Evolutionary conservation across 1,140 invertebrate genomes (phyloP), one percentile per base, ranked within the genome.

Genomic region (Meloidogyne hapla): DNA sequence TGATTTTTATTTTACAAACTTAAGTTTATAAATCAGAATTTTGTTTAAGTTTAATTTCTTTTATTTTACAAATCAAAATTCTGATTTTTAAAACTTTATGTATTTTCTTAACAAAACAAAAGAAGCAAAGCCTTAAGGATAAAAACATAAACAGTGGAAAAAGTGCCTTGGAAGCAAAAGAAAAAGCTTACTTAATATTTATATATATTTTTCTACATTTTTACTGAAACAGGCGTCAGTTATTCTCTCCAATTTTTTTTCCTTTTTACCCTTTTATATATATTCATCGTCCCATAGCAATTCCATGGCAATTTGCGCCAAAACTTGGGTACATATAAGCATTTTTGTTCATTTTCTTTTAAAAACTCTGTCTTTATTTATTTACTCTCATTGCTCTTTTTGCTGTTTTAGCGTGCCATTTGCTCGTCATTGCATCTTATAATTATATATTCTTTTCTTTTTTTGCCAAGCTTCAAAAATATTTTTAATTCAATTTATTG

Each of bases 291-390:
- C 48, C 56, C 42, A 26, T 56, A 40, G 56, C 56, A 73, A 73
- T 73, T 73, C 71, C 71, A 73, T 73, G 71, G 71, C 71, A 73
- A 73, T 73, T 73, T 73, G 56, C 71, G 71, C 56, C n/a, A 56
- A 56, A 56, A 56, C 48, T 56, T 56, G 48, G n/a, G 48, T 56
- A 33, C 33, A 33, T 33, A 56, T 56, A 56, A 56, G 48, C 48
- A 56, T 56, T 56, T 48, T 56, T 56, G 48, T 56, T n/a, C 18
- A n/a, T 48, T 33, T 33, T 68, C 45, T 68, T n/a, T 61, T 63
- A 38, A 61, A 73, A 28, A 73, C 23, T 12, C 21, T 33, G 23
- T 73, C 40, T 45, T 70, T 25, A 70, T 61, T 26, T 40, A 40
- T 25, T 62, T 62, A 13, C 45, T 25, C 21, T 70, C 56, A 56